Conservation (phyloP, 2,797 vertebrate genomes). For the Myotis daubentonii region DNA sequence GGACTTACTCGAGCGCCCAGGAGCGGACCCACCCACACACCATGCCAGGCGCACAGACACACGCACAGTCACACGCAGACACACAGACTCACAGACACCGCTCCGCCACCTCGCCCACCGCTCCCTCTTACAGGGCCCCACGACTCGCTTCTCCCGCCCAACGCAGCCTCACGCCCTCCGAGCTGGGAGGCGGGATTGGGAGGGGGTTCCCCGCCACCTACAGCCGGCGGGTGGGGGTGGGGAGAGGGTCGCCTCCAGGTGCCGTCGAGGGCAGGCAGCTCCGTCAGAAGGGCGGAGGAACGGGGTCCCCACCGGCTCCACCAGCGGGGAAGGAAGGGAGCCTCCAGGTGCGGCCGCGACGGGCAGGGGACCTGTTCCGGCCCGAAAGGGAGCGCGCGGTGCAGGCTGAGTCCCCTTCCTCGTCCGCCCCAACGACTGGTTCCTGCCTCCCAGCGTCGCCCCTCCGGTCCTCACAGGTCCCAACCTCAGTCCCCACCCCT, state of each 20-base stretch:
- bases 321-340: not conserved
- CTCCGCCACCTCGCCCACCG: not conserved
- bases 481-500: constrained; percentile 21
- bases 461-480: not conserved
- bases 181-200: not conserved
- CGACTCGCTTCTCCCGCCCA: not conserved
- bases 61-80: not conserved
- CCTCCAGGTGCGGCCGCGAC: constrained; percentile 2
- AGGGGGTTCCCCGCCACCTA: constrained; percentile 69
- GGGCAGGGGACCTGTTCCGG: not conserved
- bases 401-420: not conserved
- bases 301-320: not conserved
- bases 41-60: not conserved
- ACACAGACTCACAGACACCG: not conserved
- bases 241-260: constrained; percentile 31
- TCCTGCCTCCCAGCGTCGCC: not conserved
- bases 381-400: not conserved
- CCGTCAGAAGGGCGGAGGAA: not conserved
- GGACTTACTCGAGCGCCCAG: not conserved
- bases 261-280: constrained; percentile 27
- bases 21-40: not conserved
- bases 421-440: not conserved
- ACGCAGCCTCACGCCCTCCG: not conserved
- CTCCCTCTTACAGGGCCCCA: constrained; percentile 62
- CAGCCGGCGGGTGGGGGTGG: not conserved